Conservation (phyloP, 2,113 vertebrate species). For the Myotis davidii region DNA sequence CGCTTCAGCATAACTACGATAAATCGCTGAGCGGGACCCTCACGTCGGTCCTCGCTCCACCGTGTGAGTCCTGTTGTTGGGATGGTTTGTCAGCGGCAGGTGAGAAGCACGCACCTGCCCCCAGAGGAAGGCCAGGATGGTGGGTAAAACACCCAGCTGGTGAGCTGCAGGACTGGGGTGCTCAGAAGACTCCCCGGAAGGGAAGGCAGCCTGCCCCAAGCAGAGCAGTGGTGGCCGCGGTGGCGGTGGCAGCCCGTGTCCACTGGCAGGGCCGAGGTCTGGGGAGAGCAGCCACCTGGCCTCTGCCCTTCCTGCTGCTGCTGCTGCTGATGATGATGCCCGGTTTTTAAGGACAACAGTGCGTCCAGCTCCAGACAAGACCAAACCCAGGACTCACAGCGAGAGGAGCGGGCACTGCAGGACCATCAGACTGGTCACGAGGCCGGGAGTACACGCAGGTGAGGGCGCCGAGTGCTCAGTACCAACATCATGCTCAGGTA, state of each 20-base stretch:
- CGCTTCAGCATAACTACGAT: slow-evolving; percentile 27
- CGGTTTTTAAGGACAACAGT: neutral
- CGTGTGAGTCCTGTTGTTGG: slow-evolving; percentile 28
- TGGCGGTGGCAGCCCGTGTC: neutral
- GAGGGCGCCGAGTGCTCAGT: neutral
- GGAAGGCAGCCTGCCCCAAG: too few species aligned
- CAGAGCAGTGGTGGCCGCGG: too few species aligned
- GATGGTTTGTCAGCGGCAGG: slow-evolving; percentile 1
- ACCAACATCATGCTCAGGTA: neutral
- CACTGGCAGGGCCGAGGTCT: neutral
- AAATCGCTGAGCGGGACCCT: slow-evolving; percentile 31
- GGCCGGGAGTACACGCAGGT: neutral
- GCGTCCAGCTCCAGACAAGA: neutral
- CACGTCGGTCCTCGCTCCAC: neutral
- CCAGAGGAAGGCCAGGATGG: neutral
- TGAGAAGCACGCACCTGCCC: slow-evolving; percentile 4
- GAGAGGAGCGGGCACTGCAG: neutral
- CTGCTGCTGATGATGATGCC: neutral
- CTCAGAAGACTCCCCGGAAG: too few species aligned
- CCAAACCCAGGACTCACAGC: neutral
- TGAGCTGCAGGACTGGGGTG: too few species aligned
- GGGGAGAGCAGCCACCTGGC: neutral
- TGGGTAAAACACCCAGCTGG: too few species aligned
- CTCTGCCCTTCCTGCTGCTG: neutral
- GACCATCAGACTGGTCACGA: neutral